Base-by-base conservation (phyloP, 2,888 invertebrate genomes). In the Sipunculus nudus region DNA sequence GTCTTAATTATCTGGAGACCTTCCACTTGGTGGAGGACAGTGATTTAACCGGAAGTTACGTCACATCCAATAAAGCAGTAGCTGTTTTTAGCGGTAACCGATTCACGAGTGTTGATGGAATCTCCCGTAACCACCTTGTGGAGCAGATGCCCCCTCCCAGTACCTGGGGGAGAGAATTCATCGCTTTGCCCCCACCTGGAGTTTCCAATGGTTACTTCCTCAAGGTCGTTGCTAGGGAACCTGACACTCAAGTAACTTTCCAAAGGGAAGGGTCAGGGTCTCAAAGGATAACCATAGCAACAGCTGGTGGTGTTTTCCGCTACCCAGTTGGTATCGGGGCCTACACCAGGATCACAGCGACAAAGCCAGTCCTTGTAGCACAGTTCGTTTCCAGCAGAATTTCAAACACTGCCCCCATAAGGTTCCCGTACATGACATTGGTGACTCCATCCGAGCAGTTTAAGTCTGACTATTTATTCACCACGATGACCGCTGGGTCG, bases 351-450 rank as follows among this genome's bases (percentile, higher is more conserved):
- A 26, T 56, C n/a, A 53, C 13, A 21, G 32, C 56, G 3, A n/a
- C 47, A n/a, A 16, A 41, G 4, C 57, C 57, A 3, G 31, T 52
- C 21, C 31, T 52, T 8, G n/a, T 57, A n/a, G 57, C 41, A 19
- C 52, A 52, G 41, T 52, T 52, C 31, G 52, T 16, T 19, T 6
- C 10, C 10, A 57, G 57, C 40, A 8, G 8, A 21, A 21, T 6
- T 10, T 10, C 13, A 23, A 21, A 19, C 8, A 16, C 50, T 19
- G n/a, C n/a, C n/a, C 31, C 2, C 13, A 16, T n/a, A 29, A 41
- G 6, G 28, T 71, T 73, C 48, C 75, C 75, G 0, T 65, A 71
- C 43, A 72, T 75, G 69, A 67, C 70, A 2, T 31, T 72, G 8
- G n/a, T n/a, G n/a, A n/a, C n/a, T n/a, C n/a, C n/a, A 2, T 28